These are phyloP conservation scores for Ovibos moschatus DNA, from an alignment of 2,113 vertebrate genomes.

Conservation along the genomic window DNA sequence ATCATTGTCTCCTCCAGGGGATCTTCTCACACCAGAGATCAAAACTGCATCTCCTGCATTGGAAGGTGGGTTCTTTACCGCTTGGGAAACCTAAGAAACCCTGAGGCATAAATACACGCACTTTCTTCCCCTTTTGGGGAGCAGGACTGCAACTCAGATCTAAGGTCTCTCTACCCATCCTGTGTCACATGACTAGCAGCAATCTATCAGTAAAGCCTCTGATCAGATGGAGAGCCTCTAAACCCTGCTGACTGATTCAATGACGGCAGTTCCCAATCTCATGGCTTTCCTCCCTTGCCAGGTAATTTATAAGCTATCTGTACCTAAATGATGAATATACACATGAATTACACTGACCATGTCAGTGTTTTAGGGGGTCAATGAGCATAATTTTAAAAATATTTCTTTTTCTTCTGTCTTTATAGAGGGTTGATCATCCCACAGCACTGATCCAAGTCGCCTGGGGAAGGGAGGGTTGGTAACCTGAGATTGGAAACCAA, in stretches of 20 bases:
- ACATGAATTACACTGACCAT: background rate
- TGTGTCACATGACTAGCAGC: background rate
- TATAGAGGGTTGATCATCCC: background rate
- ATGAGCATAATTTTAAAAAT: background rate
- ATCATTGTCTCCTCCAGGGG: background rate
- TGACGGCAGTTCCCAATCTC: background rate
- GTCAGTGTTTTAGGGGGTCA: background rate
- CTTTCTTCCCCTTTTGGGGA: background rate
- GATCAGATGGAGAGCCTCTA: background rate
- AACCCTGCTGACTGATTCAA: rapidly evolving
- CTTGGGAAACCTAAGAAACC: background rate
- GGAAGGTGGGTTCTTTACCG: background rate
- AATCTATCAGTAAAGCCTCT: background rate
- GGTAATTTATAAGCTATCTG: background rate
- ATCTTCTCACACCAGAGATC: background rate
- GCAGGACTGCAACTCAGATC: background rate
- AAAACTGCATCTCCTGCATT: background rate
- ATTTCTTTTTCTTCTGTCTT: background rate
- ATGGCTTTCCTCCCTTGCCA: background rate
- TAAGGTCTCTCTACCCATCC: rapidly evolving
- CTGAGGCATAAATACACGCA: background rate
- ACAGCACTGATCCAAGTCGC: background rate
- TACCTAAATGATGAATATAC: background rate
- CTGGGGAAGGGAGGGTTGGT: background rate
- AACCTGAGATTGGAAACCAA: background rate